Conservation (phyloP, 2,113 vertebrate species). For the Puffinus mauretanicus region DNA sequence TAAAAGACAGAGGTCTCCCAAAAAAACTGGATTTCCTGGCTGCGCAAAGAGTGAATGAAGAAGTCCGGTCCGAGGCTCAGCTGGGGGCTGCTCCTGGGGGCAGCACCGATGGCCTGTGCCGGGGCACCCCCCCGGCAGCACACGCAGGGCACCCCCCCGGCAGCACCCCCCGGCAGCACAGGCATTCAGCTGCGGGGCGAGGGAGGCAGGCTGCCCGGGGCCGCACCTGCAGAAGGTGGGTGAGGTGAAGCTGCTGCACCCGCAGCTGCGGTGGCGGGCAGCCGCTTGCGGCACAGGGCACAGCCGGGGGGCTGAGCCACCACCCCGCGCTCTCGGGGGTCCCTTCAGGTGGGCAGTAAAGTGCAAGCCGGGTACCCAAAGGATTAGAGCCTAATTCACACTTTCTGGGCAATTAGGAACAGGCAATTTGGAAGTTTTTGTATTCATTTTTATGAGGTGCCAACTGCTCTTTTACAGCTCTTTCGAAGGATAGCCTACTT, state of each 20-base stretch:
- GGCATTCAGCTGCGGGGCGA: rapidly evolving
- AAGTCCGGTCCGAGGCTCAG: background rate
- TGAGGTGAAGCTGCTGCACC: background rate
- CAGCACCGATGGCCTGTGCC: rapidly evolving
- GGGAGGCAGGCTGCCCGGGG: background rate
- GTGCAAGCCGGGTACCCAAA: background rate
- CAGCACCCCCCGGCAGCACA: background rate
- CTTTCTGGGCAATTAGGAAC: background rate
- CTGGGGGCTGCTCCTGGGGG: background rate
- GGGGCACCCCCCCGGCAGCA: rapidly evolving
- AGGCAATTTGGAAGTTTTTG: background rate
- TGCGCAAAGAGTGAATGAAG: background rate
- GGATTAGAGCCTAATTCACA: background rate
- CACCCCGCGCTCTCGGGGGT: rapidly evolving
- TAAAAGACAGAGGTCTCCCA: background rate
- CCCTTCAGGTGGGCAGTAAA: background rate
- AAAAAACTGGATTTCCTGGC: background rate
- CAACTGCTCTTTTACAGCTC: background rate
- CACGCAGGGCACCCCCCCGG: too few species aligned
- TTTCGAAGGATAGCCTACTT: background rate
- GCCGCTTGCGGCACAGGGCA: background rate
- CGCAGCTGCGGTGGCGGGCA: rapidly evolving
- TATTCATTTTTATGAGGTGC: background rate
- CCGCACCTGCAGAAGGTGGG: background rate
- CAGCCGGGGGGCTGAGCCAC: background rate